phyloP scores from a whole-genome alignment of 2,797 vertebrate species.

The Myotis myotis region DNA sequence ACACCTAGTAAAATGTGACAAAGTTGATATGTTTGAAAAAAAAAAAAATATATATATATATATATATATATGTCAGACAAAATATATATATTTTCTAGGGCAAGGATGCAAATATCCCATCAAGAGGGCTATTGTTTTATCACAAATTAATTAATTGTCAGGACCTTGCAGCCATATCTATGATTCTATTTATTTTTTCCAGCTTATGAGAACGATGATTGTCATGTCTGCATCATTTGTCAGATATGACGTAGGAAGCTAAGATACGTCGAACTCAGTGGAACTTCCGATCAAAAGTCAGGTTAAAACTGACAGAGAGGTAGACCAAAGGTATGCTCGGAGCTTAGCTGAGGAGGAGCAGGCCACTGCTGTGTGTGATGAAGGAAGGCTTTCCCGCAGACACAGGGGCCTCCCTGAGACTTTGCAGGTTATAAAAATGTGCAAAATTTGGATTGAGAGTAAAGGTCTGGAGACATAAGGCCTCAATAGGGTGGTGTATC shows the following conservation, averaged over 20 bases:
- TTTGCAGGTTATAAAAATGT: background rate
- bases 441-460: background rate
- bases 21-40: background rate
- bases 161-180: background rate
- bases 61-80: background rate
- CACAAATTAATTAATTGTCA: background rate
- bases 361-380: accelerated
- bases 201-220: background rate
- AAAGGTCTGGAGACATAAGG: background rate
- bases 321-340: background rate
- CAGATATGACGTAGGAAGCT: background rate
- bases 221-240: background rate
- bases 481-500: background rate
- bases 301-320: background rate
- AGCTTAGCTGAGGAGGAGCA: background rate
- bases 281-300: background rate
- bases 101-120: background rate
- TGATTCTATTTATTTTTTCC: background rate
- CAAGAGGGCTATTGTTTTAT: background rate
- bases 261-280: background rate
- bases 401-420: accelerated
- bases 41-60: background rate
- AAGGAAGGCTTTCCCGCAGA: background rate
- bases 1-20: background rate
- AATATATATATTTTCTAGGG: background rate